These are phyloP conservation scores for Lobophora halterata DNA, from an alignment of 2,888 invertebrate species.

Conservation along the genomic window DNA sequence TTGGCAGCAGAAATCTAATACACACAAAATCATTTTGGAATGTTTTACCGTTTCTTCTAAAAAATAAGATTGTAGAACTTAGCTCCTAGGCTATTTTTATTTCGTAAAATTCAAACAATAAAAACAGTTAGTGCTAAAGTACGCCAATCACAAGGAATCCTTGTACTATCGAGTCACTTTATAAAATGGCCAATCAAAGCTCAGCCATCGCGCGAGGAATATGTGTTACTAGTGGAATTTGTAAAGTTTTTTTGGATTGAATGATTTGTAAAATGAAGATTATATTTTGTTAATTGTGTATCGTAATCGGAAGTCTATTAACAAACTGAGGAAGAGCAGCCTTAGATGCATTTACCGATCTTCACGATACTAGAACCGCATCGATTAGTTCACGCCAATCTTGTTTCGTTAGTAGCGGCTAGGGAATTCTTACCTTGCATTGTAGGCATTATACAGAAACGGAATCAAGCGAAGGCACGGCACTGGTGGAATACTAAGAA, in stretches of 20 bases:
- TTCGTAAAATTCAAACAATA: slow-evolving; percentile 22
- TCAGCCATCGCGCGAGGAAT: slow-evolving; percentile 14
- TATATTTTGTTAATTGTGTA: neutral
- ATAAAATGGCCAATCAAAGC: slow-evolving; percentile 30
- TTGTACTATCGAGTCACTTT: slow-evolving; percentile 20
- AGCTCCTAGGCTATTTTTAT: slow-evolving; percentile 12
- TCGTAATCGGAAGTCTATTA: too few species aligned
- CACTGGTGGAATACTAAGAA: too few species aligned
- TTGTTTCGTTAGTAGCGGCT: slow-evolving; percentile 13
- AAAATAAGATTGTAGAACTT: too few species aligned
- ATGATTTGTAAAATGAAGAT: neutral
- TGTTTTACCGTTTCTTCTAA: too few species aligned
- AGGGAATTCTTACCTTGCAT: slow-evolving; percentile 5
- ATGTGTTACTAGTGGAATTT: slow-evolving; percentile 6
- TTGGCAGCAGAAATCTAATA: too few species aligned
- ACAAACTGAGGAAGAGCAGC: too few species aligned
- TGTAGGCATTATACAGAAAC: too few species aligned
- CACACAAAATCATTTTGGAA: too few species aligned
- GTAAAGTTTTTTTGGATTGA: neutral
- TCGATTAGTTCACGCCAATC: slow-evolving; percentile 7
- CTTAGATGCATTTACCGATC: too few species aligned
- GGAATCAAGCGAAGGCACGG: too few species aligned
- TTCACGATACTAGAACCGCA: too few species aligned
- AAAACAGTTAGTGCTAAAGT: slow-evolving; percentile 30
- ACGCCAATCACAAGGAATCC: slow-evolving; percentile 18